Evolutionary conservation across 1,140 invertebrate species (phyloP), one percentile per base, ranked within the genome.

Genomic region (Dolichoris vasculosae): DNA sequence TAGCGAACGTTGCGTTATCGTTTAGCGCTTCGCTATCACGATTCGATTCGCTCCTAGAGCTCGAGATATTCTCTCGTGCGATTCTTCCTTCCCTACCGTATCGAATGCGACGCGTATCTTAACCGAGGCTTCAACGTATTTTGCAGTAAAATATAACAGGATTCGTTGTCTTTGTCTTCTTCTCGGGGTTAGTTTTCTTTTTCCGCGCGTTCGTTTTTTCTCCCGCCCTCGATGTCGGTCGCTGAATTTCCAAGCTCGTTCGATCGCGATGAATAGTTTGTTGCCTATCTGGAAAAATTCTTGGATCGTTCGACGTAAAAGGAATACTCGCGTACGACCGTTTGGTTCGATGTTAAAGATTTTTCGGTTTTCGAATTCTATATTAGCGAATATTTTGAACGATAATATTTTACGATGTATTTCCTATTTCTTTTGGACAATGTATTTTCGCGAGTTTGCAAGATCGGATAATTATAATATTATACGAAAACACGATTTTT

Each of bases 1-100:
- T 88, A 86, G 64, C 38, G 30, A 55, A 11, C 0, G 17, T 23
- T 13, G 75, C 46, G 46, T 30, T 59, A 35, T 80, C 30, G 75
- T 64, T 46, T 81, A 43, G 11, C 73, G 13, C 69, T 2, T 51
- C 26, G 8, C 51, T 46, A 55, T 83, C 75, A 71, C 23, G 63
- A 84, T 78, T 51, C 35, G 75, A 48, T 71, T 76, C 46, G 63
- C 46, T 77, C 20, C n/a, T 46, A 46, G 3, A 59, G 63, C 38
- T 40, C 59, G 26, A 63, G 59, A 80, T 64, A 64, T 67, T 64
- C 46, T 80, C 64, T 79, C 69, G 7, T 7, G 9, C 55, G 1
- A 26, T 26, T 26, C 55, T 59, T 59, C 55, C 55, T 26, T 59
- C 55, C 9, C 51, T 55, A 59, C 26, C 55, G 9, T 4, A 20